Evolutionary conservation across 2,888 invertebrate genomes (phyloP), one percentile per base, ranked within the genome.

Genomic region (Plemyria rubiginata): DNA sequence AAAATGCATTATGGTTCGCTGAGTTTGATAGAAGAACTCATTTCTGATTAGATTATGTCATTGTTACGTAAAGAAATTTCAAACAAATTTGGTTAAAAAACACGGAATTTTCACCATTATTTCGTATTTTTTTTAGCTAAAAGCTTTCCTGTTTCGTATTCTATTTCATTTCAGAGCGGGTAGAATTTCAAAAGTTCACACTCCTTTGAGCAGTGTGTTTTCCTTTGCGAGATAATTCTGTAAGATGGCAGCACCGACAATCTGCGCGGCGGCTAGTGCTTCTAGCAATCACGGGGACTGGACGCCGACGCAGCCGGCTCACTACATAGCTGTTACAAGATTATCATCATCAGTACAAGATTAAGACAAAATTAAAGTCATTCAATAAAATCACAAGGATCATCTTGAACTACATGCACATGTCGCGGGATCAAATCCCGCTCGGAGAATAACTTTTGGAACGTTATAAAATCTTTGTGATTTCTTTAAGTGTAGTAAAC

Each of bases 261-360:
- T 51, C 51, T 40, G 53, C 13, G 55, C 54, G 32, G 56, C 62
- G 48, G 67, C 62, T 71, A 72, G 69, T 74, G 76, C 79, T 78
- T 80, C 75, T 65, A 73, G 78, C 80, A 83, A 84, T 86, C 85
- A 86, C 84, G 85, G 77, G 78, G 71, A 73, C 72, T 71, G 74
- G 77, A 71, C 75, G 74, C 71, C 15, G 48, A 6, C 56, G 36
- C 62, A 53, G 62, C 12, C 22, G 6, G 22, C 16, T 36, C 22
- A 9, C 16, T 16, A 45, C 45, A 9, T 16, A 45, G 43, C 45
- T 9, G 6, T 2, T 15, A 15, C 43, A 41, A 32, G 32, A n/a
- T 41, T 0, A 2, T 22, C 22, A 22, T 1, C 3, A 22, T 22
- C n/a, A n/a, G n/a, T n/a, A n/a, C n/a, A n/a, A n/a, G n/a, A n/a